Conservation (phyloP, 2,888 invertebrate genomes). For the Tuta absoluta region DNA sequence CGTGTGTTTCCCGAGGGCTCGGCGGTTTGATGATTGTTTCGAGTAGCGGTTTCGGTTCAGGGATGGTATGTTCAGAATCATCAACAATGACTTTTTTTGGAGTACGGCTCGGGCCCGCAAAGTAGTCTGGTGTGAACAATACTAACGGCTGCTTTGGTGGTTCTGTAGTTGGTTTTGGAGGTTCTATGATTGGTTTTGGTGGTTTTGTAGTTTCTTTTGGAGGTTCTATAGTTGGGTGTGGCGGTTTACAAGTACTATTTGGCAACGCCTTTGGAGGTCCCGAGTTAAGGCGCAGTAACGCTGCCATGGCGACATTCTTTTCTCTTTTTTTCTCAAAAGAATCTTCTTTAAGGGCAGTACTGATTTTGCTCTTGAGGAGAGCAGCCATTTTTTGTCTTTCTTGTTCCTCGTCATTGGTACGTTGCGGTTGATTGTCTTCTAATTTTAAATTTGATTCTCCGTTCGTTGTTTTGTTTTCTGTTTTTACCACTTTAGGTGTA, state of each 20-base stretch:
- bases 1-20: slow-evolving; percentile 21
- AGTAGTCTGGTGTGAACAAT: slow-evolving; percentile 24
- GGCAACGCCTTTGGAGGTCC: slow-evolving; percentile 14
- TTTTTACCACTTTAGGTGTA: slow-evolving; percentile 22
- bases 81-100: not conserved
- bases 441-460: slow-evolving; percentile 1
- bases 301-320: slow-evolving; percentile 59
- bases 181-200: too few species aligned
- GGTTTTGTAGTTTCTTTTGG: too few species aligned
- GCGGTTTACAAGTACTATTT: not conserved
- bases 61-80: slow-evolving; percentile 5
- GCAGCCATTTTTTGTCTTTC: slow-evolving; percentile 24
- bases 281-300: slow-evolving; percentile 52
- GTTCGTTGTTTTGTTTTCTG: not conserved
- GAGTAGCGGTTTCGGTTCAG: not conserved
- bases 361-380: slow-evolving; percentile 31
- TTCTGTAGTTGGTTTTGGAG: too few species aligned
- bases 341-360: slow-evolving; percentile 42
- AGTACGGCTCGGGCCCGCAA: not conserved
- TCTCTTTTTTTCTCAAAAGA: slow-evolving; percentile 46
- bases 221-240: too few species aligned
- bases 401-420: slow-evolving; percentile 22
- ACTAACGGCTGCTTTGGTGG: not conserved
- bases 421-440: not conserved
- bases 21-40: not conserved